Base-by-base conservation (phyloP, 2,888 invertebrate species). In the Parelbella ahira region DNA sequence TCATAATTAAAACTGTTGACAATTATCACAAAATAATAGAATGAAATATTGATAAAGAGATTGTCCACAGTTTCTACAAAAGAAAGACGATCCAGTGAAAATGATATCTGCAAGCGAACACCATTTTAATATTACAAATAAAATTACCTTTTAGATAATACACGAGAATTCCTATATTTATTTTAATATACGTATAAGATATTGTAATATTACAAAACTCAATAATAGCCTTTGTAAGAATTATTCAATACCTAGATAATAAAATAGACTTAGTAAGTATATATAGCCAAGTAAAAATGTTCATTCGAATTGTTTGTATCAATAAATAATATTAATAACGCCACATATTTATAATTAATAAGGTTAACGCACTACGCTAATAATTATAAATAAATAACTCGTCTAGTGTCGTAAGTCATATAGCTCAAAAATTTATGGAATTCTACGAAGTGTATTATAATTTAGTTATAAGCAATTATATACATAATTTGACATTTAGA, bases 61-160 rank as follows among this genome's bases (percentile, higher is more conserved):
- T n/a, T n/a, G 32, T 33, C 27, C 27, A 41, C 55, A 68, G 68
- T 67, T 64, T 58, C 63, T 57, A 65, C 55, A n/a, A 59, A 44
- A 54, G 51, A 54, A 47, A 47, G 53, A 58, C 55, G 50, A 59
- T 55, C 64, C 68, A 59, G 70, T 75, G 81, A 87, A 88, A 86
- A 75, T 76, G 87, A 54, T 84, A 74, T 52, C 58, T 62, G 67
- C 79, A 66, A 84, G 83, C 68, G 88, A 88, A 88, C 88, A 88
- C 88, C 88, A 88, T 69, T 70, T 61, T 78, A 78, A 74, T 68
- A 55, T 72, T 75, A 81, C 68, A 76, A 78, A 75, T 67, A 69
- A 69, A n/a, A n/a, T n/a, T n/a, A 79, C 76, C 69, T 57, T 64
- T 60, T 66, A 82, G 64, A 62, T 75, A 74, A 66, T 58, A 69